Percentiles rank a stretch among this genome's conserved stretches.
phyloP scores from a whole-genome alignment of 2,797 vertebrate genomes.

The Poeciliopsis presidionis region DNA sequence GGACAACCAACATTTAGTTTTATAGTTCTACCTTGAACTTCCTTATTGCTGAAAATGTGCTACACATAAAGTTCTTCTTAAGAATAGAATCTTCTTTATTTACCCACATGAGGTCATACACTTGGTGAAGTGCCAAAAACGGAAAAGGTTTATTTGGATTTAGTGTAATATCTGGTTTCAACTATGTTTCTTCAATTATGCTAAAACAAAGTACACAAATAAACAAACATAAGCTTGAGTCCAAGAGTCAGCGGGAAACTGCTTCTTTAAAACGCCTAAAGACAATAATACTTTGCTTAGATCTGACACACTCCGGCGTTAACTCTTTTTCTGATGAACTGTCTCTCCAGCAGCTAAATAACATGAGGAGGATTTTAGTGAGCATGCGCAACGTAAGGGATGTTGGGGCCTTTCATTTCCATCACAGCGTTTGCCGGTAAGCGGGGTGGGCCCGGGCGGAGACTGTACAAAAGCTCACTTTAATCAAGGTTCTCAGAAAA shows the following conservation, averaged over 20 bases:
- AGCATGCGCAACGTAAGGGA: constrained; percentile 49
- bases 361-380: background rate
- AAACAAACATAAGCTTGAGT: background rate
- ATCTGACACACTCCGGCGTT: background rate
- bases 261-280: background rate
- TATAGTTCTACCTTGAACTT: too few species aligned
- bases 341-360: background rate
- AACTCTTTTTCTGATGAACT: background rate
- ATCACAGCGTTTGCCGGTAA: constrained; percentile 32
- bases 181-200: background rate
- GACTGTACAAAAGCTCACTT: background rate
- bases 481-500: background rate
- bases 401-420: constrained; percentile 33
- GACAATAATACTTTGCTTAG: background rate
- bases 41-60: too few species aligned
- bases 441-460: background rate
- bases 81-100: background rate
- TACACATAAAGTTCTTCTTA: too few species aligned
- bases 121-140: background rate
- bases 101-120: background rate
- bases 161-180: background rate
- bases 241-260: background rate
- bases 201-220: background rate
- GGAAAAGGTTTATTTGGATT: background rate
- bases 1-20: too few species aligned